Percentiles rank a stretch among this genome's conserved stretches.
These are phyloP conservation scores for Synanthedon formicaeformis DNA, from an alignment of 2,888 invertebrate genomes.

Conservation along the genomic window DNA sequence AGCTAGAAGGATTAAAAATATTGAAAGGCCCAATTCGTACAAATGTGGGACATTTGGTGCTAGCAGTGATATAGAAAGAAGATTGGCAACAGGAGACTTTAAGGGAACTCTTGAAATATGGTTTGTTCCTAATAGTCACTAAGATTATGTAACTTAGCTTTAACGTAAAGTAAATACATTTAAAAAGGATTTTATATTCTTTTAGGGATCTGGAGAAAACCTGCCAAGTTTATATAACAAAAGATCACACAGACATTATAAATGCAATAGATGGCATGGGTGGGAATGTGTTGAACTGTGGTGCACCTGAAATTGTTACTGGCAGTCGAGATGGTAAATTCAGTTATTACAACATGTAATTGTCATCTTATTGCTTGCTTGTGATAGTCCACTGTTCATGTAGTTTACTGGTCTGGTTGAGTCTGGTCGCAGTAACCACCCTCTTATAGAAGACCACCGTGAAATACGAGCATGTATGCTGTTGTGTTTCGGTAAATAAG, in stretches of 20 bases:
- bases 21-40: constrained; percentile 85
- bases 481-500: too few relatives aligned
- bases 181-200: not conserved
- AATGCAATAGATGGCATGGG: constrained; percentile 93
- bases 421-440: too few relatives aligned
- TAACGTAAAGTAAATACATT: not conserved
- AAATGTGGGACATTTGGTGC: constrained; percentile 96
- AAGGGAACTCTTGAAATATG: constrained; percentile 86
- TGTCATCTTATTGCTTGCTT: not conserved
- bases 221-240: constrained; percentile 81
- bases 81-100: constrained; percentile 92
- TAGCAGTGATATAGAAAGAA: constrained; percentile 81
- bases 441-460: too few relatives aligned
- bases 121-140: constrained; percentile 32
- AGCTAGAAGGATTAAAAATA: constrained; percentile 74
- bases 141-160: too few relatives aligned
- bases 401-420: too few relatives aligned
- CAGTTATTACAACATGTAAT: not conserved
- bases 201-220: constrained; percentile 83
- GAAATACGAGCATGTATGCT: too few relatives aligned
- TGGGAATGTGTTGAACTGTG: constrained; percentile 83
- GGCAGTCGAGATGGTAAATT: constrained; percentile 88
- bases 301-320: constrained; percentile 95
- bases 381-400: too few relatives aligned
- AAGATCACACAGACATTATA: constrained; percentile 85